These are phyloP conservation scores for Geranospiza caerulescens DNA, from an alignment of 2,797 vertebrate genomes.

Conservation along the genomic window DNA sequence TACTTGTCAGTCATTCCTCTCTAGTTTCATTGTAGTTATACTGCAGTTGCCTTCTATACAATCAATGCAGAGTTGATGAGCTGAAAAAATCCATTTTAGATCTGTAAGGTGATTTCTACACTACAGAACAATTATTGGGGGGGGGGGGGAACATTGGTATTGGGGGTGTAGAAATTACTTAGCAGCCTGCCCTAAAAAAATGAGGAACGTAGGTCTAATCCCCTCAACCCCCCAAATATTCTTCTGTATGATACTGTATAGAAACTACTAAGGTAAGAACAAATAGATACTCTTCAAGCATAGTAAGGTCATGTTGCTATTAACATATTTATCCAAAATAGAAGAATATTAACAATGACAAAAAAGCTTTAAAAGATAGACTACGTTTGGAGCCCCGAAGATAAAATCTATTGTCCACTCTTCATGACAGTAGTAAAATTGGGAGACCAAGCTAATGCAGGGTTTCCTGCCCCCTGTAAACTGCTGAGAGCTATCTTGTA, in stretches of 20 bases:
- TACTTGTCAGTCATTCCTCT: background rate
- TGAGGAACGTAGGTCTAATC: background rate
- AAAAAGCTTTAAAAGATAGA: background rate
- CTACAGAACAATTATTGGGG: background rate
- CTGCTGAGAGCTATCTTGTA: background rate
- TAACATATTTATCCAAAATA: background rate
- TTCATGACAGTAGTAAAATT: background rate
- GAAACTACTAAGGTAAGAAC: background rate
- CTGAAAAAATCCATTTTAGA: background rate
- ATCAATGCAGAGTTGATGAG: background rate
- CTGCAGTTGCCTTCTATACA: background rate
- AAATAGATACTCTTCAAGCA: background rate
- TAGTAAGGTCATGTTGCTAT: background rate
- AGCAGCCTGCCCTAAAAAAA: background rate
- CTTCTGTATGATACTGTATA: background rate
- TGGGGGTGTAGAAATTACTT: background rate
- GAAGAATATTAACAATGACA: background rate
- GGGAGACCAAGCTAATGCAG: background rate
- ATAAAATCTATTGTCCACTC: background rate
- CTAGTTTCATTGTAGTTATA: background rate
- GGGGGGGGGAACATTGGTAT: background rate
- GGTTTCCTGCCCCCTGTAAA: background rate
- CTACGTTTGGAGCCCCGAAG: background rate
- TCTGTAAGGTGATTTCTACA: background rate
- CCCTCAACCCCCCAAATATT: background rate